Percentiles rank a stretch among this genome's conserved stretches.
phyloP scores from a whole-genome alignment of 2,113 vertebrate species.

The Bos indicus region DNA sequence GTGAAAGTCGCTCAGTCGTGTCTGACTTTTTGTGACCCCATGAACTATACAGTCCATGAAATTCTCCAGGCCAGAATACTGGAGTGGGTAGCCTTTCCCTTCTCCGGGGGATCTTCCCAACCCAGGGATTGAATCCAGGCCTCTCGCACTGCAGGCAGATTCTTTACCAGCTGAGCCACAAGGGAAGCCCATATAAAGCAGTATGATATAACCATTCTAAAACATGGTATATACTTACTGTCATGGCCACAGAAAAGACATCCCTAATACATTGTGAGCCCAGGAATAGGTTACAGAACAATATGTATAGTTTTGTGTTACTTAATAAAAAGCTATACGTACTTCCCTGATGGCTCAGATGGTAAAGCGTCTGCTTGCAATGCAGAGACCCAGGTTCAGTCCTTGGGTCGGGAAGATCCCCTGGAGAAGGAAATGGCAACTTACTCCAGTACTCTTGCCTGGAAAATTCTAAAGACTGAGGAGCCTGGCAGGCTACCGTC shows the following conservation, averaged over 20 bases:
- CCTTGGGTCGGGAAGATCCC: background rate
- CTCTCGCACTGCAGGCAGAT: background rate
- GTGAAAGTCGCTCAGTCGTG: background rate
- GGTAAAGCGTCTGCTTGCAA: background rate
- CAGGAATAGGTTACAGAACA: background rate
- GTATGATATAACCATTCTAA: background rate
- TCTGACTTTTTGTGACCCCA: fast-evolving
- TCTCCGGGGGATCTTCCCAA: background rate
- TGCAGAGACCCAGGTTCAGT: background rate
- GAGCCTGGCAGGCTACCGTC: background rate
- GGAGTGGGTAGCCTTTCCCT: background rate
- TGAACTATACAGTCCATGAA: background rate
- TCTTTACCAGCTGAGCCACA: background rate
- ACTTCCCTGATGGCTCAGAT: background rate
- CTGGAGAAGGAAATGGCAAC: background rate
- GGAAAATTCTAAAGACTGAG: background rate
- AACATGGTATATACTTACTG: background rate
- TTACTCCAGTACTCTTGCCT: background rate
- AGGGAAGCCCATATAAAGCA: background rate
- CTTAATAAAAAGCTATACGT: background rate
- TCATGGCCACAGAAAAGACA: background rate
- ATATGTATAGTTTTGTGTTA: background rate
- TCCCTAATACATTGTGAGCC: background rate
- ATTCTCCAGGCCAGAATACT: background rate
- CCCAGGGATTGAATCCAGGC: background rate